phyloP scores from a whole-genome alignment of 2,797 vertebrate species.

The Valencia hispanica region DNA sequence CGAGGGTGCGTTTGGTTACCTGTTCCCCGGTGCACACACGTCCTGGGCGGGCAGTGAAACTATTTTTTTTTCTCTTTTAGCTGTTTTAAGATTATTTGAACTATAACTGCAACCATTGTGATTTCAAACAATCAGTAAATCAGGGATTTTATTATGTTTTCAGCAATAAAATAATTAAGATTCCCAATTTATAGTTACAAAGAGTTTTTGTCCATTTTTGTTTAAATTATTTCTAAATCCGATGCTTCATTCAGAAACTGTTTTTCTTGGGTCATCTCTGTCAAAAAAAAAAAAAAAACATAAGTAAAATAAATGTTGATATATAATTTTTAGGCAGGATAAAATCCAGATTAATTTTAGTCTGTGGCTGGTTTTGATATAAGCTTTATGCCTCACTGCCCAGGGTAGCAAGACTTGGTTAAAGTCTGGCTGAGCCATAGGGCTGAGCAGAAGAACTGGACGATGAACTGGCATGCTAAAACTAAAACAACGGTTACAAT shows the following conservation, averaged over 20 bases:
- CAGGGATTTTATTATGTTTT: neutral
- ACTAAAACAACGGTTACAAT: no score
- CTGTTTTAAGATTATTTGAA: neutral
- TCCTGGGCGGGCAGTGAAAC: no score
- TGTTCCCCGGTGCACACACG: neutral
- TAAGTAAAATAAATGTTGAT: neutral
- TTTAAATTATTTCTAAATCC: no score
- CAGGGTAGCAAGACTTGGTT: no score
- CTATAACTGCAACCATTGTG: no score
- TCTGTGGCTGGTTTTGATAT: no score
- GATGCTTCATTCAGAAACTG: neutral
- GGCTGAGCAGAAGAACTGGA: no score
- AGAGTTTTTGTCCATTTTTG: no score
- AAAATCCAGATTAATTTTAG: neutral
- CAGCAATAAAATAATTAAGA: neutral
- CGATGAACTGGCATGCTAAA: no score
- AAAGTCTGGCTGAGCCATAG: no score
- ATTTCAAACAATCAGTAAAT: neutral
- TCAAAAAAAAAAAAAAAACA: neutral
- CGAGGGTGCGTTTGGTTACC: slow-evolving; percentile 22
- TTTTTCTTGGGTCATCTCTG: neutral
- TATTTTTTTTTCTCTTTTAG: neutral
- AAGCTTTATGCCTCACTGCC: no score
- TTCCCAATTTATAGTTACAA: neutral
- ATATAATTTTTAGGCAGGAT: neutral